Evolutionary conservation across 2,797 vertebrate genomes (phyloP), one percentile per base, ranked within the genome.

Genomic region (Propithecus perrieri): DNA sequence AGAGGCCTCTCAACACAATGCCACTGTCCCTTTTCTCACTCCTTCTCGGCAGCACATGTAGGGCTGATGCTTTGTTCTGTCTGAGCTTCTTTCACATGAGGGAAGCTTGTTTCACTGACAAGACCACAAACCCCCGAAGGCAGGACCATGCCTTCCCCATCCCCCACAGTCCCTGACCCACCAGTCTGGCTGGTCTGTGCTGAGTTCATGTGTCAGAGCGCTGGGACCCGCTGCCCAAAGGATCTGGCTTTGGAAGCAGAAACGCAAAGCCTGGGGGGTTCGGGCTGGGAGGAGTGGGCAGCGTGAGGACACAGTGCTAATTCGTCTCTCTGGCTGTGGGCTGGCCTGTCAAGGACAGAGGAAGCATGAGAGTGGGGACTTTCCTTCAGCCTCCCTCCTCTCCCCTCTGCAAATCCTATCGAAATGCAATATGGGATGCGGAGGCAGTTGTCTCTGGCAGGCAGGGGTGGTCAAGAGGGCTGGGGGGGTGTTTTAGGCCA

Each of bases 271-370:
- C 63, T 43, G 14, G 71, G 61, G 53, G 71, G 3, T 6, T 1
- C 28, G 61, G n/a, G 6, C 30, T 28, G 41, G 26, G 55, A 6
- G 11, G 5, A 7, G 14, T 13, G 5, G 38, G 35, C 17, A 35
- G 48, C 0, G 0, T 6, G 38, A 65, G 48, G 67, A 35, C 0
- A 0, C 0, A 0, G 30, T 0, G 1, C 12, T 12, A 35, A 43
- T 11, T 38, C 30, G 15, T 10, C 46, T n/a, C 46, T 79, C 12
- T 24, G 35, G 10, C 78, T 61, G 17, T 1, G 30, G 55, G 26
- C 53, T 65, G 67, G 53, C 10, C 55, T 74, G 46, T 0, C 18
- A 75, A 50, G 67, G 53, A 38, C 24, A 33, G 35, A 89, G 41
- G 65, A 86, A 18, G 13, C 24, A 0, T 41, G 76, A 46, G 12